Evolutionary conservation across 2,888 invertebrate genomes (phyloP), one percentile per base, ranked within the genome.

Genomic region (Mythimna pallens): DNA sequence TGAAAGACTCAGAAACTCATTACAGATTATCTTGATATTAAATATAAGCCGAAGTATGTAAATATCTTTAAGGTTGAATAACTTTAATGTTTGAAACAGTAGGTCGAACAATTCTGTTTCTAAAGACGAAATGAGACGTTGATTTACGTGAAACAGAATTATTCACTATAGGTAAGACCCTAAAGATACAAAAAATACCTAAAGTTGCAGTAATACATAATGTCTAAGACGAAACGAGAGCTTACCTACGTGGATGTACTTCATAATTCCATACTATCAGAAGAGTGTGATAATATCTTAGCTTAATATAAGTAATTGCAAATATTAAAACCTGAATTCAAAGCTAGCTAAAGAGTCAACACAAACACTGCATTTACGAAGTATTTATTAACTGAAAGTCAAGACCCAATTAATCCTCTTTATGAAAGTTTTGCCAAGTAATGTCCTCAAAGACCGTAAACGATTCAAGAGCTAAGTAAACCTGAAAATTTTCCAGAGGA

Each of bases 401-500:
- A 55, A 67, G 69, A 80, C 65, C 47, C 62, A 47, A 78, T 65
- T 73, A 69, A 72, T 67, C 50, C 58, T 40, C 55, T 62, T 52
- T 61, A 62, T 58, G 50, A 55, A 66, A 78, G 73, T 73, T 81
- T 63, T 59, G 40, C 66, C 40, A 14, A 66, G 65, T 43, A 40
- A 57, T 78, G 61, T 66, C 70, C 55, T 68, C 63, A 71, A 78
- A 74, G 68, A 61, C 55, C 62, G 65, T 78, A 71, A 69, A 61
- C 65, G 75, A 63, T 71, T 69, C 63, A 55, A 78, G 65, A 70
- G 68, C 65, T 79, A 55, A 77, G 76, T 73, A 71, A 80, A 72
- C 80, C 67, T 77, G 59, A 25, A 69, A 65, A 68, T 57, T 61
- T 70, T 50, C 57, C 17, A n/a, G 34, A 59, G 59, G 52, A 47